These are phyloP conservation scores for Anabas testudineus DNA, from an alignment of 2,797 vertebrate genomes.

Conservation along the genomic window DNA sequence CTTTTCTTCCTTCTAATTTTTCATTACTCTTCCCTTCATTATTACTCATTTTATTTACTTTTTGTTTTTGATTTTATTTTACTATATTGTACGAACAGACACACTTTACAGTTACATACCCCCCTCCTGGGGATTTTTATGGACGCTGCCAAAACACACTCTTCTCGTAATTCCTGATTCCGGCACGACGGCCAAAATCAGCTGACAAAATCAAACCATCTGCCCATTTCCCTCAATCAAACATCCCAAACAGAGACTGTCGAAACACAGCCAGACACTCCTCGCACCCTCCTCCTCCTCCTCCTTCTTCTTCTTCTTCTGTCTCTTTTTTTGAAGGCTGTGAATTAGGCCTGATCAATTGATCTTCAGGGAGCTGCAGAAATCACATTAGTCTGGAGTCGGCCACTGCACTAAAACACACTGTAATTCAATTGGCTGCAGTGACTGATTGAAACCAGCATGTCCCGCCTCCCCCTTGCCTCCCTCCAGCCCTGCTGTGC, in stretches of 20 bases:
- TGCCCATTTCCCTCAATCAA: slow-evolving; percentile 72
- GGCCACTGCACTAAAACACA: slow-evolving; percentile 98
- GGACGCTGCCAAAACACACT: slow-evolving; percentile 60
- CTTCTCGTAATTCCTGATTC: slow-evolving; percentile 72
- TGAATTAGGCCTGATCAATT: slow-evolving; percentile 99
- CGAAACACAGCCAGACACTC: slow-evolving; percentile 58
- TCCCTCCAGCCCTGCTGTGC: slow-evolving; percentile 39
- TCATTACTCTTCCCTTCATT: neutral
- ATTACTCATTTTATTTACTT: neutral
- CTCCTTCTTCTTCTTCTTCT: slow-evolving; percentile 45
- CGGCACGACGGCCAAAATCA: slow-evolving; percentile 67
- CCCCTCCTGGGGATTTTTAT: slow-evolving; percentile 56
- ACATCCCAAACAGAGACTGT: slow-evolving; percentile 59
- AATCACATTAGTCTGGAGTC: slow-evolving; percentile 99
- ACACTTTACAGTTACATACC: slow-evolving; percentile 9
- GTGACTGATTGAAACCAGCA: slow-evolving; percentile 98
- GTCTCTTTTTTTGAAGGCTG: slow-evolving; percentile 87
- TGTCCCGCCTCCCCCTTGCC: slow-evolving; percentile 81
- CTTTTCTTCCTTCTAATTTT: neutral
- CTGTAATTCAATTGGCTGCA: slow-evolving; percentile 96
- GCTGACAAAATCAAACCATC: slow-evolving; percentile 74
- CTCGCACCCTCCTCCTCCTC: neutral
- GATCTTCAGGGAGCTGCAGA: slow-evolving; percentile 97
- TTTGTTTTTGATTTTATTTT: slow-evolving; percentile 4
- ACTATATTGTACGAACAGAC: neutral